Conservation (phyloP, 2,888 invertebrate genomes). For the Euplexia lucipara region DNA sequence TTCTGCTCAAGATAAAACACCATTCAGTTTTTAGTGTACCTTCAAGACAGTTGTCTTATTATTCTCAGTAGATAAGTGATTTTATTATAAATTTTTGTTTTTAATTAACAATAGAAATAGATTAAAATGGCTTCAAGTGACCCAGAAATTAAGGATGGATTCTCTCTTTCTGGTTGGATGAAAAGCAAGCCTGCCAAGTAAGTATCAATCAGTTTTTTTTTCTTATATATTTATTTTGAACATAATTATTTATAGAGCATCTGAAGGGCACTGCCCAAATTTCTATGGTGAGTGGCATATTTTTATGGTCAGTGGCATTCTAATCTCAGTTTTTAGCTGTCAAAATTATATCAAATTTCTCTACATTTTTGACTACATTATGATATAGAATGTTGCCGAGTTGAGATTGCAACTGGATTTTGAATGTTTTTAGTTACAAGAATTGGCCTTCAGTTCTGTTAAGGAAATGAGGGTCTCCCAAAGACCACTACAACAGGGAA, state of each 20-base stretch:
- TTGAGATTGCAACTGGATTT: no score
- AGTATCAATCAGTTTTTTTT: conserved; percentile 63
- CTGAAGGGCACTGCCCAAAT: no score
- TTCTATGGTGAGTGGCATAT: no score
- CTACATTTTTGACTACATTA: no score
- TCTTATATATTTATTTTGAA: neutral
- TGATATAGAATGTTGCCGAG: no score
- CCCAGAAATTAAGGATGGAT: conserved; percentile 91
- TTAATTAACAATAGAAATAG: conserved; percentile 36
- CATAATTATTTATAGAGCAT: neutral
- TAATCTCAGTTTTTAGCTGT: no score
- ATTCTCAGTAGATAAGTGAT: conserved; percentile 41
- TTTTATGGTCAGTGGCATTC: no score
- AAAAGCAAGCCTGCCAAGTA: conserved; percentile 92
- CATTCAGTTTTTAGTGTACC: conserved; percentile 73
- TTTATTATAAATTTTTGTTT: conserved; percentile 27
- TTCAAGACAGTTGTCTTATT: conserved; percentile 69
- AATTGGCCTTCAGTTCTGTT: no score
- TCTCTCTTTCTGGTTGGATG: conserved; percentile 94
- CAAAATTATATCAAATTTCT: no score
- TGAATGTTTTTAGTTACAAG: no score
- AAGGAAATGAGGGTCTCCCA: neutral
- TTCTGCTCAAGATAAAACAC: conserved; percentile 86
- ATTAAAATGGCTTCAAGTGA: conserved; percentile 88
- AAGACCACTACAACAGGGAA: neutral